Evolutionary conservation across 1,140 invertebrate genomes (phyloP).

Genomic region (Procambarus clarkii): DNA sequence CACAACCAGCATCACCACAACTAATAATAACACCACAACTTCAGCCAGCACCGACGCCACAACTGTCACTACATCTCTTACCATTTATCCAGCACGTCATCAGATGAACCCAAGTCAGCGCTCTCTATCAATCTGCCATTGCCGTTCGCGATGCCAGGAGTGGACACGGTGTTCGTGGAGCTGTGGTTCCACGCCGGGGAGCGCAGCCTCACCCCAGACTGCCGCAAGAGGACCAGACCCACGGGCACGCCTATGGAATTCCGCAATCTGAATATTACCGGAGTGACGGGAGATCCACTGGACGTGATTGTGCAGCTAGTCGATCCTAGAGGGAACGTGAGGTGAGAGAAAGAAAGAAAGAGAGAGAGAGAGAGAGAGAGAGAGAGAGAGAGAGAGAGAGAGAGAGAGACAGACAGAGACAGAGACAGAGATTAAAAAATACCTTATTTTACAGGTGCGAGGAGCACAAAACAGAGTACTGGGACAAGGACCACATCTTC

Average conservation of each 20-base stretch:
- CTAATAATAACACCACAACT: not conserved
- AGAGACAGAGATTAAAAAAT: too few relatives aligned
- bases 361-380: too few relatives aligned
- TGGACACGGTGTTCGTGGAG: constrained; percentile 35
- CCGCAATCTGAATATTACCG: constrained; percentile 20
- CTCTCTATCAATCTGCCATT: constrained; percentile 52
- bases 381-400: too few relatives aligned
- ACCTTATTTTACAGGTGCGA: constrained; percentile 28
- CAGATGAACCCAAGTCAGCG: constrained; percentile 13
- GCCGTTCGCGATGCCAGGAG: constrained; percentile 45
- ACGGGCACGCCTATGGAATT: constrained; percentile 40
- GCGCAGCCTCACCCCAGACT: constrained; percentile 26
- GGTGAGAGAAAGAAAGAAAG: not conserved
- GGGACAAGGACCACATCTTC: constrained; percentile 29
- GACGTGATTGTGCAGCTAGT: constrained; percentile 38
- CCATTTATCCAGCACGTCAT: not conserved
- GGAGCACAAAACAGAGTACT: constrained; percentile 39
- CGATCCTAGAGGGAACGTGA: constrained; percentile 39
- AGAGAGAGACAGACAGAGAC: too few relatives aligned
- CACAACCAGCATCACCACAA: not conserved
- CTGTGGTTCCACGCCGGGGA: constrained; percentile 53
- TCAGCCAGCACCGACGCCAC: not conserved
- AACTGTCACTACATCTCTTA: not conserved
- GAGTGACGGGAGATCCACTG: constrained; percentile 26
- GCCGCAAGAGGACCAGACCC: not conserved